These are phyloP conservation scores for Colistium nudipinnis DNA, from an alignment of 2,113 vertebrate genomes.

Conservation along the genomic window DNA sequence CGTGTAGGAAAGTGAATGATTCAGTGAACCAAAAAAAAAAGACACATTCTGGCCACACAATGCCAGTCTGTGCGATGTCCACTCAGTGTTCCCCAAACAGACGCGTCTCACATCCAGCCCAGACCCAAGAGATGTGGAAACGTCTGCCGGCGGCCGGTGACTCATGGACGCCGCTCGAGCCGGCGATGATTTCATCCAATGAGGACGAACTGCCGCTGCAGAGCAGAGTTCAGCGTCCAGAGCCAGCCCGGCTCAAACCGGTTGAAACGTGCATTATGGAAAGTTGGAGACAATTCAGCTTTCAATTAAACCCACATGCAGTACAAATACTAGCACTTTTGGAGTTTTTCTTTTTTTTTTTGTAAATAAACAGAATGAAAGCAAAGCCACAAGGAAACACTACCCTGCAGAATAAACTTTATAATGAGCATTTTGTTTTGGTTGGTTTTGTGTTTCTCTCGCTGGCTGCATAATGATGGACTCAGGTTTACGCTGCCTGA, in stretches of 20 bases:
- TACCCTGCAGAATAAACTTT: constrained; percentile 13
- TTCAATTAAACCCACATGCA: background rate
- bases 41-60: constrained; percentile 54
- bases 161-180: constrained; percentile 53
- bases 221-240: background rate
- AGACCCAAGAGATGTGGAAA: constrained; percentile 70
- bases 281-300: background rate
- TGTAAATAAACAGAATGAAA: constrained; percentile 32
- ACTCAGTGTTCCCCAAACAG: constrained; percentile 49
- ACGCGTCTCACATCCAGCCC: constrained; percentile 47
- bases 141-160: constrained; percentile 63
- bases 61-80: constrained; percentile 55
- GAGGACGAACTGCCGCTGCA: constrained; percentile 11
- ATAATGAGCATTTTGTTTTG: no score
- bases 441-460: background rate
- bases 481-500: constrained; percentile 26
- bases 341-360: no score
- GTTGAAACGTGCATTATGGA: background rate
- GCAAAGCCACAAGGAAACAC: constrained; percentile 15
- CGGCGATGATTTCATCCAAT: constrained; percentile 49
- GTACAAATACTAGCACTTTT: background rate
- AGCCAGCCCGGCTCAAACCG: no score
- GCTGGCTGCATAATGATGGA: constrained; percentile 18
- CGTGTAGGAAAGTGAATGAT: background rate
- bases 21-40: constrained; percentile 24